phyloP scores from a whole-genome alignment of 2,888 invertebrate genomes.

The Desoria tigrina region DNA sequence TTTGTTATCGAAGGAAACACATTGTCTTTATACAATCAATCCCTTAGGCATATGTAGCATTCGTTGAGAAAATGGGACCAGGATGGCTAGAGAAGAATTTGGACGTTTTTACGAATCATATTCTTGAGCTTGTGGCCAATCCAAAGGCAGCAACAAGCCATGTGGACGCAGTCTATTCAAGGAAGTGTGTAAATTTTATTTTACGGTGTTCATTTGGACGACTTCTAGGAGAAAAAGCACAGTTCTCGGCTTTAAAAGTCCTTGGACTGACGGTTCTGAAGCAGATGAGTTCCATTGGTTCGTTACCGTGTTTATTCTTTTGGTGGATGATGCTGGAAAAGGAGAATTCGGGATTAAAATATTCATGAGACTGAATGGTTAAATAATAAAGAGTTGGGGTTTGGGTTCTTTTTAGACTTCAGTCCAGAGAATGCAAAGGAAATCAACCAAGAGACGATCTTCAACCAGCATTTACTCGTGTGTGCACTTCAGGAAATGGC shows the following conservation, averaged over 20 bases:
- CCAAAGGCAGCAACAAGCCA: slow-evolving; percentile 94
- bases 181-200: slow-evolving; percentile 96
- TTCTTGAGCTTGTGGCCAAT: slow-evolving; percentile 87
- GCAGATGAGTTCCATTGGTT: slow-evolving; percentile 87
- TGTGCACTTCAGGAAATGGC: slow-evolving; percentile 94
- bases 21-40: no score
- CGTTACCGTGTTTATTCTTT: no score
- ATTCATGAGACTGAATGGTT: no score
- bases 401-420: slow-evolving; percentile 70
- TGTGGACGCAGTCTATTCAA: slow-evolving; percentile 94
- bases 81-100: slow-evolving; percentile 93
- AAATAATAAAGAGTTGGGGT: no score
- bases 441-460: slow-evolving; percentile 83
- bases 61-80: slow-evolving; percentile 89
- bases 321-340: no score
- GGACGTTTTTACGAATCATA: slow-evolving; percentile 79
- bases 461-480: slow-evolving; percentile 85
- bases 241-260: slow-evolving; percentile 91
- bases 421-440: slow-evolving; percentile 90
- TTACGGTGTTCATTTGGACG: slow-evolving; percentile 87
- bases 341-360: no score
- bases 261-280: slow-evolving; percentile 86
- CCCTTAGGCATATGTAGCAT: slow-evolving; percentile 90
- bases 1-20: no score
- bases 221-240: slow-evolving; percentile 95